These are phyloP conservation scores for Mixornis gularis DNA, from an alignment of 2,113 vertebrate genomes.

Conservation along the genomic window DNA sequence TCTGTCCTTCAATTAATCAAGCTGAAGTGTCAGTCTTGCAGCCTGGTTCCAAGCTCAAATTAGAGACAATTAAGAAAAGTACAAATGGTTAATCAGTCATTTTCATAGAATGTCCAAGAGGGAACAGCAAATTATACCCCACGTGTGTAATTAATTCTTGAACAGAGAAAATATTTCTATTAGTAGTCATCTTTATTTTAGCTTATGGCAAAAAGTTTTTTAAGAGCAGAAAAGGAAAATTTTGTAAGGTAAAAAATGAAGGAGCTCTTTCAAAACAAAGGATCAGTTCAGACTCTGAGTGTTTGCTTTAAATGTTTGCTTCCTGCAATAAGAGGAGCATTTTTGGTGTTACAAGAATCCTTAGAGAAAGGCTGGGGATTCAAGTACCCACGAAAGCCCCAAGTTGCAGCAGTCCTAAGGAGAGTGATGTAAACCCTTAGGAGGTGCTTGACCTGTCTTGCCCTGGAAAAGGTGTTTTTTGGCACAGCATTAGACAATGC, in stretches of 20 bases:
- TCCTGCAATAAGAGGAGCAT: neutral
- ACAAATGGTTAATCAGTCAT: neutral
- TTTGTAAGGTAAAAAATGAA: neutral
- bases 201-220: neutral
- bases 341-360: neutral
- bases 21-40: neutral
- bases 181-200: neutral
- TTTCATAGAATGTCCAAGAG: neutral
- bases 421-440: neutral
- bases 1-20: neutral
- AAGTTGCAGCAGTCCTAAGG: neutral
- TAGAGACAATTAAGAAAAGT: neutral
- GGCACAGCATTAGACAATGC: neutral
- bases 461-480: neutral
- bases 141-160: neutral
- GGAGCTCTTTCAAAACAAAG: constrained; percentile 11
- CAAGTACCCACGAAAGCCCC: neutral
- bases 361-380: neutral
- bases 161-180: neutral
- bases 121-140: neutral
- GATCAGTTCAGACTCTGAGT: neutral
- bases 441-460: neutral
- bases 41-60: neutral
- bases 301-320: constrained; percentile 22
- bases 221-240: neutral